phyloP scores from a whole-genome alignment of 2,797 vertebrate genomes.

The Lagorchestes hirsutus region DNA sequence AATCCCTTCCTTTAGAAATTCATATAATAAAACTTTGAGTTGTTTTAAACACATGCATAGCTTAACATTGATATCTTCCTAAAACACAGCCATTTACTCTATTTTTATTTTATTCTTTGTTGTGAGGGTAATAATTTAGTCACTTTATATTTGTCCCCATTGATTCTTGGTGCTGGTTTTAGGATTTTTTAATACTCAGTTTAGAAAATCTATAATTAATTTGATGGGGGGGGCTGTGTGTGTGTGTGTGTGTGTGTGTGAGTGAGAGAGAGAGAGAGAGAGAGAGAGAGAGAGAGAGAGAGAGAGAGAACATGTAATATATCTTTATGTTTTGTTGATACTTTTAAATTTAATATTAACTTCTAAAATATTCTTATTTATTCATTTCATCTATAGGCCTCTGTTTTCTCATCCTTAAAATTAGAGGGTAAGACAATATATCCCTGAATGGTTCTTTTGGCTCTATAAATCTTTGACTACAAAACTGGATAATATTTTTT shows the following conservation, averaged over 20 bases:
- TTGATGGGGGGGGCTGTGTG: neutral
- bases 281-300: too few relatives aligned
- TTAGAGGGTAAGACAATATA: neutral
- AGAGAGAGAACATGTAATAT: neutral
- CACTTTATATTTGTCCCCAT: neutral
- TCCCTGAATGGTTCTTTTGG: neutral
- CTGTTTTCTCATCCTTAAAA: neutral
- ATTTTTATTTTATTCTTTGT: neutral
- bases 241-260: too few relatives aligned
- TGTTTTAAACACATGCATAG: neutral
- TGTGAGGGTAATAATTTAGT: neutral
- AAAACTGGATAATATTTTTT: neutral
- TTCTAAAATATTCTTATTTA: neutral
- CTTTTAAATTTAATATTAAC: neutral
- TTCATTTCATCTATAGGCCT: neutral
- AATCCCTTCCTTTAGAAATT: neutral
- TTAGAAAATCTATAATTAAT: neutral
- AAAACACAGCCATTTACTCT: neutral
- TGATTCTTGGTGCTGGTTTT: neutral
- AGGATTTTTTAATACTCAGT: neutral
- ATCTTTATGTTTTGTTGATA: neutral
- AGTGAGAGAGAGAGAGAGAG: too few relatives aligned
- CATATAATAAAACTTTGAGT: neutral
- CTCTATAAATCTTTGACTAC: neutral
- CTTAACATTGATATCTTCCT: neutral